Conservation (phyloP, 2,888 invertebrate genomes). For the Aleiodes alternator region DNA sequence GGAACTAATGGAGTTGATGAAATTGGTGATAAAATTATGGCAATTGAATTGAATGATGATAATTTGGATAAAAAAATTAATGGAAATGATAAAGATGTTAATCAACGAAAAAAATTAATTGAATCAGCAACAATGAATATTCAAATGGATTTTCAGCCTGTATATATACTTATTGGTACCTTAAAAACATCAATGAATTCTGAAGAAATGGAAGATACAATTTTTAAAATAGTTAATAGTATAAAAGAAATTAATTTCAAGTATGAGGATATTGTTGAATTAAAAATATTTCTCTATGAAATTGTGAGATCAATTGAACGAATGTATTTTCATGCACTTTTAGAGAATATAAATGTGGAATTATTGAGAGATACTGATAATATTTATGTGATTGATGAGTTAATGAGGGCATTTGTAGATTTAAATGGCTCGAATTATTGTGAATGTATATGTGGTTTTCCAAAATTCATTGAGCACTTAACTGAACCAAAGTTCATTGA, state of each 20-base stretch:
- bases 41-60: constrained; percentile 34
- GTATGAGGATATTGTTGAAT: constrained; percentile 59
- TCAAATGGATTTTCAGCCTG: constrained; percentile 61
- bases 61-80: constrained; percentile 20
- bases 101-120: constrained; percentile 42
- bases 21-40: constrained; percentile 28
- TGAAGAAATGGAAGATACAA: constrained; percentile 59
- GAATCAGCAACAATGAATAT: constrained; percentile 56
- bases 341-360: constrained; percentile 63
- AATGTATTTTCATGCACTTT: constrained; percentile 66
- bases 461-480: constrained; percentile 77
- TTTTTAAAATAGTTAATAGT: constrained; percentile 57
- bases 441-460: constrained; percentile 80
- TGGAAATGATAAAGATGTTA: constrained; percentile 37
- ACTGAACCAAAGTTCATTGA: constrained; percentile 77
- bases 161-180: constrained; percentile 59
- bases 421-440: constrained; percentile 75
- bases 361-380: constrained; percentile 57
- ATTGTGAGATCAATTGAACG: constrained; percentile 66
- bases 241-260: constrained; percentile 60
- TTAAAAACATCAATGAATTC: constrained; percentile 56
- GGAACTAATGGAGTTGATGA: constrained; percentile 2
- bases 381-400: constrained; percentile 59
- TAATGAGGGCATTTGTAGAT: constrained; percentile 78
- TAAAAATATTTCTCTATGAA: constrained; percentile 64